Evolutionary conservation across 2,113 vertebrate genomes (phyloP).

Genomic region (Labrus mixtus): DNA sequence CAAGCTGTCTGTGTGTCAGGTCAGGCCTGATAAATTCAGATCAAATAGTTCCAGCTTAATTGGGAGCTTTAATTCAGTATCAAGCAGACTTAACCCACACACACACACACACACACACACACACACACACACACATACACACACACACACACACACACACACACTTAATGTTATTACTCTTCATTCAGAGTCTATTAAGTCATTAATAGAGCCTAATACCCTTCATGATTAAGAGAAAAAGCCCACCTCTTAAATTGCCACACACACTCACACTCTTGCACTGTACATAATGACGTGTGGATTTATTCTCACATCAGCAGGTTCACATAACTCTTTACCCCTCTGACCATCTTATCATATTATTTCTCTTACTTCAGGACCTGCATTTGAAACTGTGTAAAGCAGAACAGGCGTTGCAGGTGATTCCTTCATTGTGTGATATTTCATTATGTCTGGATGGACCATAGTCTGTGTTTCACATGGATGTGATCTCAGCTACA

Average conservation of each 20-base stretch:
- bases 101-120: neutral
- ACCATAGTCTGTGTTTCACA: too few species aligned
- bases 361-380: too few species aligned
- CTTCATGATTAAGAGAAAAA: slow-evolving; percentile 33
- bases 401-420: too few species aligned
- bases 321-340: neutral
- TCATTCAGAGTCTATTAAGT: slow-evolving; percentile 34
- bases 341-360: neutral
- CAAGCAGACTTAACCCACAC: slow-evolving; percentile 6
- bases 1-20: slow-evolving; percentile 4
- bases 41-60: slow-evolving; percentile 44
- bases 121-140: slow-evolving; percentile 20
- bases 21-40: slow-evolving; percentile 30
- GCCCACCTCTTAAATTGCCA: slow-evolving; percentile 6
- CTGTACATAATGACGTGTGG: neutral
- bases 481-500: too few species aligned
- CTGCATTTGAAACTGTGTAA: too few species aligned
- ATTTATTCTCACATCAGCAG: neutral
- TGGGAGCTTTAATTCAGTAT: slow-evolving; percentile 40
- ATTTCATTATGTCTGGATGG: too few species aligned
- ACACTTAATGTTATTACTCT: slow-evolving; percentile 50
- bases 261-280: slow-evolving; percentile 7
- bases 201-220: slow-evolving; percentile 48
- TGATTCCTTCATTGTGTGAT: too few species aligned
- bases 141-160: slow-evolving; percentile 23